These are phyloP conservation scores for Danionella dracula DNA, from an alignment of 2,797 vertebrate species.

Conservation along the genomic window DNA sequence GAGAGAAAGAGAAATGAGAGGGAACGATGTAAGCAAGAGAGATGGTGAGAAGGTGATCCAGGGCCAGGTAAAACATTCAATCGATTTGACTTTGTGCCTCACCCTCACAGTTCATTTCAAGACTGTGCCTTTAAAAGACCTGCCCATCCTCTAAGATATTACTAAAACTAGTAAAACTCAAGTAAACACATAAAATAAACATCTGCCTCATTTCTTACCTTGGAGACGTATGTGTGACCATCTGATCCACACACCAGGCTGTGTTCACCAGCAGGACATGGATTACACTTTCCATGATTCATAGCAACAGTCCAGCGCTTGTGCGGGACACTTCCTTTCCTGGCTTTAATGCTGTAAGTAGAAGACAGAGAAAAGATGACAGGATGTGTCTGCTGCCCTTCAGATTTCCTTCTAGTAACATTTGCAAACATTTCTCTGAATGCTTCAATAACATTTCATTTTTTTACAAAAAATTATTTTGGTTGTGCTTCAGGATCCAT, in stretches of 20 bases:
- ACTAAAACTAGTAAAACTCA: not conserved
- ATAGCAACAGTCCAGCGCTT: slow-evolving; percentile 75
- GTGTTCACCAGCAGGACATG: slow-evolving; percentile 66
- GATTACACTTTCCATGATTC: slow-evolving; percentile 77
- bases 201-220: slow-evolving; percentile 56
- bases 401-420: too few species aligned
- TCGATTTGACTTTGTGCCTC: not conserved
- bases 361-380: not conserved
- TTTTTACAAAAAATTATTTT: too few species aligned
- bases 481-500: too few species aligned
- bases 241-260: slow-evolving; percentile 84
- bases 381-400: too few species aligned
- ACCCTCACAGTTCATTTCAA: not conserved
- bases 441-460: too few species aligned
- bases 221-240: slow-evolving; percentile 78
- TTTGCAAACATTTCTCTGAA: too few species aligned
- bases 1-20: not conserved
- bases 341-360: slow-evolving; percentile 73
- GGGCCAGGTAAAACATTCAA: not conserved
- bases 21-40: slow-evolving; percentile 5
- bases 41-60: slow-evolving; percentile 2
- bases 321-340: slow-evolving; percentile 76
- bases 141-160: too few species aligned
- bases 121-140: too few species aligned
- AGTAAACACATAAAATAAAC: too few species aligned